Percentiles rank a stretch among this genome's conserved stretches.
Conservation (phyloP, 2,888 invertebrate genomes). For the Malthinus flaveolus region DNA sequence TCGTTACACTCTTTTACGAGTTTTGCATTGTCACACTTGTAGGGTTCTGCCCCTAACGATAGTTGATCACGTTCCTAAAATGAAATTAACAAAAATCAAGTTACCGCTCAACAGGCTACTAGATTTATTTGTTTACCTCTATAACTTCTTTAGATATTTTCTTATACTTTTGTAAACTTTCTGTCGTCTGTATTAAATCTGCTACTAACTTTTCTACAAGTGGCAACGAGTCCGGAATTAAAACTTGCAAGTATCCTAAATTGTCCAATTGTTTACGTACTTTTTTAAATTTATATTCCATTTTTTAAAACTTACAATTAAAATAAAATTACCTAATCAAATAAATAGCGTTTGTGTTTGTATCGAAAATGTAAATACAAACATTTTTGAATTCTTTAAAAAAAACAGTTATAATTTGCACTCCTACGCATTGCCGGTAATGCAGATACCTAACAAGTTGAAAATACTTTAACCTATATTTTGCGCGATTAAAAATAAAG, state of each 20-base stretch:
- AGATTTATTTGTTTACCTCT: slow-evolving; percentile 56
- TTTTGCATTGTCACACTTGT: slow-evolving; percentile 78
- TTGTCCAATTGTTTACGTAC: slow-evolving; percentile 74
- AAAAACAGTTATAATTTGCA: background rate
- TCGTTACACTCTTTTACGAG: slow-evolving; percentile 76
- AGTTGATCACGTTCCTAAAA: slow-evolving; percentile 71
- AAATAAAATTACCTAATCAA: background rate
- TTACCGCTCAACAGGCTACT: background rate
- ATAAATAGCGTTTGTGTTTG: background rate
- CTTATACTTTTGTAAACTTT: slow-evolving; percentile 83
- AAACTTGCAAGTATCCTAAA: slow-evolving; percentile 77
- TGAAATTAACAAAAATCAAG: slow-evolving; percentile 15
- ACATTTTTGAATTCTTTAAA: background rate
- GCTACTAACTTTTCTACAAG: slow-evolving; percentile 79
- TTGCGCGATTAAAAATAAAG: too few relatives aligned
- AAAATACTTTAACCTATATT: too few relatives aligned
- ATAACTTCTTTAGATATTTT: slow-evolving; percentile 70
- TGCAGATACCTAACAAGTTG: too few relatives aligned
- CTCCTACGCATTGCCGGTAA: too few relatives aligned
- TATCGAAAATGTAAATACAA: slow-evolving; percentile 3
- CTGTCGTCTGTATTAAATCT: slow-evolving; percentile 86
- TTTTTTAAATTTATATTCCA: slow-evolving; percentile 45
- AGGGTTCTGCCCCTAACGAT: slow-evolving; percentile 74
- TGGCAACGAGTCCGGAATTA: slow-evolving; percentile 76
- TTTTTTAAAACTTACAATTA: slow-evolving; percentile 31